Percentiles rank a stretch among this genome's conserved stretches.
Evolutionary conservation across 2,113 vertebrate genomes (phyloP).

Genomic region (Micronisus gabar): DNA sequence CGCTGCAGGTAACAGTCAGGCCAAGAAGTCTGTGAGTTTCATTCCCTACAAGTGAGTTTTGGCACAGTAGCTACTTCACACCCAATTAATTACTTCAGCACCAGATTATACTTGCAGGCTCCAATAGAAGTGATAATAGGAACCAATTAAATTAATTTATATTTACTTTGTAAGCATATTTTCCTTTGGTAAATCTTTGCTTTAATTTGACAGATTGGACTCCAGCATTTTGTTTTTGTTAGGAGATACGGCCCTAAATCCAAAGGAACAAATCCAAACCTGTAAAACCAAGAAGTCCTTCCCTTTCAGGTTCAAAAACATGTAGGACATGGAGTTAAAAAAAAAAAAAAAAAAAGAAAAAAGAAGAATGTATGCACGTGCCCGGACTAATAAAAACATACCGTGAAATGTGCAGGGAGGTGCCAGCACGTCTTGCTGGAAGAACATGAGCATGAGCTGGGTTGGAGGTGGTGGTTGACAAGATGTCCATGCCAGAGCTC

Average conservation of each 20-base stretch:
- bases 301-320: not conserved
- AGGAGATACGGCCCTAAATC: not conserved
- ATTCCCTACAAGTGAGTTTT: slow-evolving; percentile 67
- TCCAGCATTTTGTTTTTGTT: not conserved
- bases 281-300: not conserved
- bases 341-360: not conserved
- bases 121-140: slow-evolving; percentile 74
- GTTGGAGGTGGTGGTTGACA: not conserved
- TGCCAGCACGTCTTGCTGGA: not conserved
- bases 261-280: not conserved
- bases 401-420: not conserved
- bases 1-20: slow-evolving; percentile 46
- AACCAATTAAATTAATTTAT: slow-evolving; percentile 76
- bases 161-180: slow-evolving; percentile 47
- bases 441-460: not conserved
- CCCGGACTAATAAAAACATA: not conserved
- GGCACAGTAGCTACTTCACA: slow-evolving; percentile 72
- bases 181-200: slow-evolving; percentile 49
- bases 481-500: not conserved
- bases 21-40: slow-evolving; percentile 48
- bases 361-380: not conserved
- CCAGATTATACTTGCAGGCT: slow-evolving; percentile 72
- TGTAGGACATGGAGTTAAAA: not conserved
- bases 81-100: slow-evolving; percentile 79
- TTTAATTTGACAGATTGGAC: slow-evolving; percentile 11